Conservation (phyloP, 1,140 invertebrate species). For the Drosophila melanica region DNA sequence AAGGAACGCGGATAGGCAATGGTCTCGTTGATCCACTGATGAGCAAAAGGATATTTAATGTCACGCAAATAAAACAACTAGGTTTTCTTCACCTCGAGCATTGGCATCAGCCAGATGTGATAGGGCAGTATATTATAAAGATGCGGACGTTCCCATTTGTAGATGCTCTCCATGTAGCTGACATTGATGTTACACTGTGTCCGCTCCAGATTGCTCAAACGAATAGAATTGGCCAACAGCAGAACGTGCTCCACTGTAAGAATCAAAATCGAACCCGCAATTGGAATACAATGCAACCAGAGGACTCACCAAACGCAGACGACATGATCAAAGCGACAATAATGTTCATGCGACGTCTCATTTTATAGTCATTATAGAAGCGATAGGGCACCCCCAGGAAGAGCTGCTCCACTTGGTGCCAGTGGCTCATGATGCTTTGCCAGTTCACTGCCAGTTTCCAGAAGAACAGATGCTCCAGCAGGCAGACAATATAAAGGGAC, state of each 20-base stretch:
- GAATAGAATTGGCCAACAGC: slow-evolving; percentile 65
- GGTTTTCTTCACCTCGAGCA: slow-evolving; percentile 54
- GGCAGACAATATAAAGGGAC: slow-evolving; percentile 67
- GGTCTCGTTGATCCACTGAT: slow-evolving; percentile 74
- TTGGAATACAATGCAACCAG: not conserved
- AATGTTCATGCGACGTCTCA: slow-evolving; percentile 66
- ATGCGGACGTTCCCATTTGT: slow-evolving; percentile 73
- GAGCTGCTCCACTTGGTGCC: slow-evolving; percentile 67
- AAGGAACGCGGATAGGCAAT: slow-evolving; percentile 79
- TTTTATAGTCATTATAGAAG: slow-evolving; percentile 70
- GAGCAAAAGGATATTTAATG: not conserved
- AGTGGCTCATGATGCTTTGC: slow-evolving; percentile 64
- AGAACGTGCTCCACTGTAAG: slow-evolving; percentile 67
- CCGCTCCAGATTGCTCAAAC: slow-evolving; percentile 70
- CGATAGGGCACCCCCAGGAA: slow-evolving; percentile 71
- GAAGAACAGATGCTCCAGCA: slow-evolving; percentile 76
- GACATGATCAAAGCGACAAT: slow-evolving; percentile 62
- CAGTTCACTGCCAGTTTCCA: slow-evolving; percentile 73
- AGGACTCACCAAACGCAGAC: slow-evolving; percentile 56
- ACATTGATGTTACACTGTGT: slow-evolving; percentile 74
- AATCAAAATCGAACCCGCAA: not conserved
- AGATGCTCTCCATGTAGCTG: slow-evolving; percentile 67
- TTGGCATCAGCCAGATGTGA: slow-evolving; percentile 58
- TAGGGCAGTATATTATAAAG: slow-evolving; percentile 66
- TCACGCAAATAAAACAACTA: too few relatives aligned